These are phyloP conservation scores for Pterobdella sp. DNA, from an alignment of 2,888 invertebrate species.

Conservation along the genomic window DNA sequence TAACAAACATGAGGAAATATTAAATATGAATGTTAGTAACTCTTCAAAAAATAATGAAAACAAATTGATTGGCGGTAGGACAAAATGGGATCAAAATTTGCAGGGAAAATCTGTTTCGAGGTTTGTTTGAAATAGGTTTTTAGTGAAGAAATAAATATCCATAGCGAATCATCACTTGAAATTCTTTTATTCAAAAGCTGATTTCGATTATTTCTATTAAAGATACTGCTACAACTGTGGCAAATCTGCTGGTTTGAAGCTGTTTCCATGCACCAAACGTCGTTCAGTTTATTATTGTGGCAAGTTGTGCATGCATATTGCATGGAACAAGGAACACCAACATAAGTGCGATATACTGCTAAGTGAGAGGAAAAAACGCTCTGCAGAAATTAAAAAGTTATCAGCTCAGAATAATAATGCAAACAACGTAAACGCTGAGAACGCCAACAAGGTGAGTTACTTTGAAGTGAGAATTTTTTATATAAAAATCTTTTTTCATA, in stretches of 20 bases:
- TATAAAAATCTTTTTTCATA: too few species aligned
- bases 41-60: too few species aligned
- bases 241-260: constrained; percentile 5
- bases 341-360: not conserved
- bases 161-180: too few species aligned
- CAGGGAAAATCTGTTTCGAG: not conserved
- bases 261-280: not conserved
- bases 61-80: too few species aligned
- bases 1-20: too few species aligned
- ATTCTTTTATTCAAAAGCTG: not conserved
- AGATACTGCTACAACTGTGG: not conserved
- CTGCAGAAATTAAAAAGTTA: too few species aligned
- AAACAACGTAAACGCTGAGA: too few species aligned
- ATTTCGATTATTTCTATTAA: not conserved
- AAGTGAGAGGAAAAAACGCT: too few species aligned
- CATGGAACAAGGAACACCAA: constrained; percentile 10
- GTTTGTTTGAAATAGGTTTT: not conserved
- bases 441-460: too few species aligned
- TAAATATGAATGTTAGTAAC: too few species aligned
- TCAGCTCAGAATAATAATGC: too few species aligned
- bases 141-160: not conserved
- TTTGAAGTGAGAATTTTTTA: too few species aligned
- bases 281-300: not conserved
- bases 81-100: not conserved
- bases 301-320: constrained; percentile 6